Base-by-base conservation (phyloP, 1,140 invertebrate genomes). In the Vollenhovia emeryi region DNA sequence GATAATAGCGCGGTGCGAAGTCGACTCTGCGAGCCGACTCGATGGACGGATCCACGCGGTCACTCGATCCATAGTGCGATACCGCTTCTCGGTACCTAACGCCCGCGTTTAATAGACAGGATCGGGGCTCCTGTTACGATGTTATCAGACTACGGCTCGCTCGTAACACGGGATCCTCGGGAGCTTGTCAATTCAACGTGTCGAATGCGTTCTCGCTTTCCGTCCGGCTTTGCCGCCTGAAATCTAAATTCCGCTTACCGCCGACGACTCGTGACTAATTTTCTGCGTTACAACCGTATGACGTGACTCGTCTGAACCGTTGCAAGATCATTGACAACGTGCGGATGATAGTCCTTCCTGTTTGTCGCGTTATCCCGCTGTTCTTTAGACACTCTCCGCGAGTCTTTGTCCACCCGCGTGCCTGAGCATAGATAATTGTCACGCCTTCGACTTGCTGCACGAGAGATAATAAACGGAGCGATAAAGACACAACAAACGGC, bases 31-130 rank as follows among this genome's bases (percentile, higher is more conserved):
- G 13, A 4, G 2, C 21, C 30, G 40, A 59, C n/a, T 36, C 55
- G 13, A n/a, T n/a, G n/a, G n/a, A n/a, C n/a, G n/a, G n/a, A n/a
- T n/a, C n/a, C 45, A 13, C 18, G 48, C 55, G 33, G 62, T 88
- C 55, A 86, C 9, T 86, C 66, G 87, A 88, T 88, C 57, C 66
- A 57, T 33, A 33, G 52, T 64, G 30, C 18, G 21, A 89, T 88
- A 89, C 27, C n/a, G 8, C 33, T 76, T 57, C 69, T 74, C 18
- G 9, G 48, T 11, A 59, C 48, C n/a, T 76, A 89, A 82, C 88
- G 69, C 62, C 57, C 7, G n/a, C 24, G 21, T 18, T 85, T 55
- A 75, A 87, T 74, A 43, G 50, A 76, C 43, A 45, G 11, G 15
- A 69, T 85, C 50, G 45, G 75, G 87, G 55, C 76, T 85, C 59